A percentile compares a stretch with the other conserved stretches of the same genome.
These are phyloP conservation scores for Cephus runcator DNA, from an alignment of 2,888 invertebrate species.

Conservation along the genomic window DNA sequence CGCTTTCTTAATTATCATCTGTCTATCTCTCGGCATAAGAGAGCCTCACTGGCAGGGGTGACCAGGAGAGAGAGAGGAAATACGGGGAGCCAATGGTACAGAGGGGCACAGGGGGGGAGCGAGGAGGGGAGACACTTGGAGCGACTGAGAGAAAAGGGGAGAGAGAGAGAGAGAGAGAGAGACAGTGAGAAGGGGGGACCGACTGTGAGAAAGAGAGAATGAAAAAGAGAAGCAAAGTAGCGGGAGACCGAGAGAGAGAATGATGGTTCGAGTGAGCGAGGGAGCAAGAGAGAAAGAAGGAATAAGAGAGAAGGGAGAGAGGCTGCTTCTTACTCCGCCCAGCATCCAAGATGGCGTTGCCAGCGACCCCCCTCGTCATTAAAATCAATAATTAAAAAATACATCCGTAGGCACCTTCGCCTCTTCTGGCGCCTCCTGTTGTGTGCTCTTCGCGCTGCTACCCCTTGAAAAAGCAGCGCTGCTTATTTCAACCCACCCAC, in stretches of 20 bases:
- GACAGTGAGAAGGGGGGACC: slow-evolving; percentile 15
- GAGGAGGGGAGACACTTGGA: slow-evolving; percentile 21
- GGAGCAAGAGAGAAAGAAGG: slow-evolving; percentile 23
- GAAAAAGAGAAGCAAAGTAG: slow-evolving; percentile 14
- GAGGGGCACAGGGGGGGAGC: slow-evolving; percentile 27
- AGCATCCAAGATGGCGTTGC: slow-evolving; percentile 66
- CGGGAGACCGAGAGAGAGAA: slow-evolving; percentile 14
- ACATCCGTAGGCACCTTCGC: slow-evolving; percentile 64
- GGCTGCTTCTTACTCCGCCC: slow-evolving; percentile 64
- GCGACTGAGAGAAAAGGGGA: slow-evolving; percentile 20
- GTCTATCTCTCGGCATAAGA: slow-evolving; percentile 62
- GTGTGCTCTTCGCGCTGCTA: slow-evolving; percentile 27
- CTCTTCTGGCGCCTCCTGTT: slow-evolving; percentile 60
- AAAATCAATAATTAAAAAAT: slow-evolving; percentile 67
- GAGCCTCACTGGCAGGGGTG: slow-evolving; percentile 11
- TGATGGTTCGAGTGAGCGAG: neutral
- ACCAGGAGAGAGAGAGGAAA: slow-evolving; percentile 30
- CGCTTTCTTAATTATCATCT: slow-evolving; percentile 66
- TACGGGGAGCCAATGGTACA: slow-evolving; percentile 12
- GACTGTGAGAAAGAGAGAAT: slow-evolving; percentile 13
- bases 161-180: slow-evolving; percentile 14
- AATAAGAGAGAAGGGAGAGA: slow-evolving; percentile 30
- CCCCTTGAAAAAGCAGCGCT: neutral
- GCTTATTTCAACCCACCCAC: neutral
- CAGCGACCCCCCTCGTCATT: slow-evolving; percentile 64